phyloP scores from a whole-genome alignment of 2,797 vertebrate species.

The Galagoides demidoff region DNA sequence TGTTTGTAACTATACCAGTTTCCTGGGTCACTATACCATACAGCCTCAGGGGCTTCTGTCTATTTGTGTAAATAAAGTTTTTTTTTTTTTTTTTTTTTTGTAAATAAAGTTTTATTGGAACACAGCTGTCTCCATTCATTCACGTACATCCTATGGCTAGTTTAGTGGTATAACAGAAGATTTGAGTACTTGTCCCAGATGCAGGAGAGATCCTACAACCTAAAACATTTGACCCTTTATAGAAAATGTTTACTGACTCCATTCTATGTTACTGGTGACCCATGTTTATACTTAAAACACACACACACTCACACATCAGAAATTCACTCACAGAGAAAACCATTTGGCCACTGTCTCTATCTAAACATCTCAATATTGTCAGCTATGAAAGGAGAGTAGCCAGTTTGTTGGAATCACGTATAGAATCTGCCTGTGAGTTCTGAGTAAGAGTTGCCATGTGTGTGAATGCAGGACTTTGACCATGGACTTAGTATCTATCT shows the following conservation, averaged over 20 bases:
- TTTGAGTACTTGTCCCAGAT: background rate
- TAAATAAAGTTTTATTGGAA: background rate
- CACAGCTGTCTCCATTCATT: background rate
- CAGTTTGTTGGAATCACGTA: background rate
- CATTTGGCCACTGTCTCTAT: background rate
- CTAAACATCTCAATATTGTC: background rate
- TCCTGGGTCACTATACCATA: background rate
- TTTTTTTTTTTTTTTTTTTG: too few relatives aligned
- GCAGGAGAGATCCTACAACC: background rate
- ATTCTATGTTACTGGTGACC: background rate
- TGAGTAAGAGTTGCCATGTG: background rate
- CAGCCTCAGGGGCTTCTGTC: background rate
- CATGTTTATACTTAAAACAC: background rate
- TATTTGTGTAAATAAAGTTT: background rate
- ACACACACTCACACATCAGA: background rate
- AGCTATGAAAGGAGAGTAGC: background rate
- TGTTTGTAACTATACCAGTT: background rate
- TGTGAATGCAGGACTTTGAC: background rate
- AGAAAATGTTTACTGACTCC: background rate
- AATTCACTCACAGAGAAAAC: slow-evolving; percentile 24
- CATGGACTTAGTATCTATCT: background rate
- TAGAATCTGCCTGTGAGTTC: background rate
- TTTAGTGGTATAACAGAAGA: background rate
- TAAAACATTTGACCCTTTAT: background rate
- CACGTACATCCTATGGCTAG: background rate